These are phyloP conservation scores for Thymelicus sylvestris DNA, from an alignment of 2,888 invertebrate species.

Conservation along the genomic window DNA sequence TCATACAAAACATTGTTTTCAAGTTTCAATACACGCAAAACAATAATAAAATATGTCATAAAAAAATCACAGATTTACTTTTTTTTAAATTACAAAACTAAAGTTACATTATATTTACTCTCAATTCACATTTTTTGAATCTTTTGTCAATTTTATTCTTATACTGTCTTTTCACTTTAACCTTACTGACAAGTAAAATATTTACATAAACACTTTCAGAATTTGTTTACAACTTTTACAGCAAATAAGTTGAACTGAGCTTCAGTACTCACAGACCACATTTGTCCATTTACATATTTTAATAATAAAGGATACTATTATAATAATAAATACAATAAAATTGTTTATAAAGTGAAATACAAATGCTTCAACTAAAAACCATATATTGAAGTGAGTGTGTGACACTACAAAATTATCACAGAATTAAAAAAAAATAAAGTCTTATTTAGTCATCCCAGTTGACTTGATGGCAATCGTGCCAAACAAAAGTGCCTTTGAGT, in stretches of 20 bases:
- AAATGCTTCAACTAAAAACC: constrained; percentile 60
- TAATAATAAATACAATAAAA: constrained; percentile 16
- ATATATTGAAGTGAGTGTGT: constrained; percentile 76
- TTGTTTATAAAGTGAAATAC: constrained; percentile 18
- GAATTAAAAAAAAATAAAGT: constrained; percentile 64
- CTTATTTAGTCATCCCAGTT: constrained; percentile 78
- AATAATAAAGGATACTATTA: constrained; percentile 1
- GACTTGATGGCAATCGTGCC: constrained; percentile 80
- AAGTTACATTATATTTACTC: constrained; percentile 19
- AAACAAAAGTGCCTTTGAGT: constrained; percentile 76
- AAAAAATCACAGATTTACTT: constrained; percentile 35
- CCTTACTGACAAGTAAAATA: constrained; percentile 14
- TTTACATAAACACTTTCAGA: constrained; percentile 29
- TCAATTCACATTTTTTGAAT: constrained; percentile 15
- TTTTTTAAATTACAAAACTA: constrained; percentile 28
- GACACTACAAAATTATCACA: constrained; percentile 77
- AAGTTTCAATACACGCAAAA: constrained; percentile 13
- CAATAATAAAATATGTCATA: constrained; percentile 21
- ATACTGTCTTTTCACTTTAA: constrained; percentile 10
- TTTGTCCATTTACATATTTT: background rate
- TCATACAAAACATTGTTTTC: constrained; percentile 9
- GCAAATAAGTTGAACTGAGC: constrained; percentile 1
- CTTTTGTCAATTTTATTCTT: constrained; percentile 6
- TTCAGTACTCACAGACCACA: constrained; percentile 4
- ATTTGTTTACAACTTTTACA: constrained; percentile 19